Evolutionary conservation across 2,888 invertebrate species (phyloP), one percentile per base, ranked within the genome.

Genomic region (Spodoptera littoralis): DNA sequence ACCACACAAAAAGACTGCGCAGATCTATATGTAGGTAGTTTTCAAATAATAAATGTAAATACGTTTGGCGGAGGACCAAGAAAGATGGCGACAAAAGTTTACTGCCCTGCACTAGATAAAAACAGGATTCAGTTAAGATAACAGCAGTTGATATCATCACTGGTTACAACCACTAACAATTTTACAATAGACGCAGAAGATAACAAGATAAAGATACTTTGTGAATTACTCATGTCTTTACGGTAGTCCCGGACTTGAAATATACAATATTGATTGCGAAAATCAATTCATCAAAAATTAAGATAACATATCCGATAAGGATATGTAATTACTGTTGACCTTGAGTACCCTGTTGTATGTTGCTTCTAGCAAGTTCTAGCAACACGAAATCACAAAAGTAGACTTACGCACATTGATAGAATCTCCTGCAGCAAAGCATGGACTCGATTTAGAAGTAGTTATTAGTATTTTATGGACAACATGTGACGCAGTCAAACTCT

Each of bases 1-100:
- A 60, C 53, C 47, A 59, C 47, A 62, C 53, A 61, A 66, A 67
- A 78, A 64, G 47, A 76, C 50, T 59, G 58, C 60, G 54, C 67
- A 66, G 24, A 58, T 60, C 53, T 63, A 57, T 59, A 54, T 56
- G 54, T 63, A 58, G 62, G 54, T 63, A 58, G 62, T 65, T 69
- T 63, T 69, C 48, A 69, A 68, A 70, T 70, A 71, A 79, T 71
- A 73, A 71, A 77, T 73, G 70, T 59, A 66, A 66, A 70, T 77
- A 71, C 67, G 63, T 68, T 82, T 85, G 84, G 85, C 83, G 41
- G 18, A 52, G 51, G 36, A 72, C 76, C 84, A 85, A 82, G 65
- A 77, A 73, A 59, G 54, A 71, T 66, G 75, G 76, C 78, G 77
- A 75, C 77, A 67, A 76, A 76, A 76, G 83, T 81, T 82, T 77